Percentiles rank a stretch among this genome's conserved stretches.
phyloP scores from a whole-genome alignment of 2,113 vertebrate genomes.

The Ciconia maguari region DNA sequence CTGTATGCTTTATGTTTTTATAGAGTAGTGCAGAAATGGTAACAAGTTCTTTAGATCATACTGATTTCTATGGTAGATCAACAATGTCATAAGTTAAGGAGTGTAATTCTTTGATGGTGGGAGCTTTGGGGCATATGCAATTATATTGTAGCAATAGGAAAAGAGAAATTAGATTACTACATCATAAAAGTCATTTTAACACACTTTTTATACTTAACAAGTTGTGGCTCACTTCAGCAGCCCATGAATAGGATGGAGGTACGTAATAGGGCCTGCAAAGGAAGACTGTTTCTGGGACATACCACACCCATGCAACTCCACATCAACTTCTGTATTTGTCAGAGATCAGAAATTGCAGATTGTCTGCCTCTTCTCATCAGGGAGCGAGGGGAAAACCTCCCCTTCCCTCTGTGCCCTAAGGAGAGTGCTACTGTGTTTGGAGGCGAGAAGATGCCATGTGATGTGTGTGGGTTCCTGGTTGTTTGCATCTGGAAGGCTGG shows the following conservation, averaged over 20 bases:
- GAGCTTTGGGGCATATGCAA: neutral
- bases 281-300: neutral
- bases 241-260: neutral
- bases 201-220: neutral
- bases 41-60: neutral
- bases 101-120: neutral
- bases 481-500: neutral
- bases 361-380: neutral
- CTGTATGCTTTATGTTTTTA: neutral
- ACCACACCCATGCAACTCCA: neutral
- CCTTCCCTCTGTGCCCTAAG: neutral
- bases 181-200: neutral
- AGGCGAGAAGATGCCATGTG: accelerated
- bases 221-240: neutral
- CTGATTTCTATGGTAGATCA: neutral
- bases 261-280: neutral
- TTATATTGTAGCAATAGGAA: neutral
- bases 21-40: neutral
- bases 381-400: neutral
- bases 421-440: neutral
- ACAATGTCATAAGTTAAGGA: neutral
- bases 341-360: neutral
- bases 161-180: neutral
- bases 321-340: neutral
- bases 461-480: neutral